Percentiles rank a stretch among this genome's conserved stretches.
Evolutionary conservation across 2,888 invertebrate genomes (phyloP).

Genomic region (Archips xylosteana): DNA sequence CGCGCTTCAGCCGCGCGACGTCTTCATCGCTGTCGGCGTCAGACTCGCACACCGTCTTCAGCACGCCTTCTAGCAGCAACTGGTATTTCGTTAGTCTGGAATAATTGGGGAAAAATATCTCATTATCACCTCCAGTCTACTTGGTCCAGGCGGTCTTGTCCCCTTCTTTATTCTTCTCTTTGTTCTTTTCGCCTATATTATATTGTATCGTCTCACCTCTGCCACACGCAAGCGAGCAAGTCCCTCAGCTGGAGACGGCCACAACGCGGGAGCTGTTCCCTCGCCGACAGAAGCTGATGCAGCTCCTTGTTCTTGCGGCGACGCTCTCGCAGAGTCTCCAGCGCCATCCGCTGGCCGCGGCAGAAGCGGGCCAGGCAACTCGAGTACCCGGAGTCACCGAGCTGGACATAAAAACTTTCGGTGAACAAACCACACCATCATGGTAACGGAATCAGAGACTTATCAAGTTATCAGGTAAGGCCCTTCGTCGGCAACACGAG

Average conservation of each 20-base stretch:
- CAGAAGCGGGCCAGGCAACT: slow-evolving; percentile 93
- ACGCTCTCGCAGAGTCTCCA: slow-evolving; percentile 91
- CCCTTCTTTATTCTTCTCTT: no score
- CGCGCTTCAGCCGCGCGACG: slow-evolving; percentile 57
- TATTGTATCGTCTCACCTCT: slow-evolving; percentile 61
- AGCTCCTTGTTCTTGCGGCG: slow-evolving; percentile 92
- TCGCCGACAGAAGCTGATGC: slow-evolving; percentile 90
- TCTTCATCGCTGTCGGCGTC: slow-evolving; percentile 59
- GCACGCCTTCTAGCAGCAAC: slow-evolving; percentile 74
- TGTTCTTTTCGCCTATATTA: no score
- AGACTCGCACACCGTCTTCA: slow-evolving; percentile 66
- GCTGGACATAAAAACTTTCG: slow-evolving; percentile 63
- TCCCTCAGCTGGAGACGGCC: slow-evolving; percentile 93
- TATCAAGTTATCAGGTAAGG: no score
- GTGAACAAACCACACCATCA: no score
- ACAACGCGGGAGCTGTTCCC: slow-evolving; percentile 93
- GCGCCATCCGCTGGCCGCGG: slow-evolving; percentile 93
- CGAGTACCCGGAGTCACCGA: slow-evolving; percentile 91
- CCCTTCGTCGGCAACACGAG: no score
- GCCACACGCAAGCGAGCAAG: slow-evolving; percentile 86
- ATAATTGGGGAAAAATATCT: background rate
- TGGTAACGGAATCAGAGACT: no score
- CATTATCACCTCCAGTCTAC: no score
- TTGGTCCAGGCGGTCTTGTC: no score
- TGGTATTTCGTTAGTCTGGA: slow-evolving; percentile 80